Evolutionary conservation across 2,113 vertebrate species (phyloP).

Genomic region (Atrichornis clamosus): DNA sequence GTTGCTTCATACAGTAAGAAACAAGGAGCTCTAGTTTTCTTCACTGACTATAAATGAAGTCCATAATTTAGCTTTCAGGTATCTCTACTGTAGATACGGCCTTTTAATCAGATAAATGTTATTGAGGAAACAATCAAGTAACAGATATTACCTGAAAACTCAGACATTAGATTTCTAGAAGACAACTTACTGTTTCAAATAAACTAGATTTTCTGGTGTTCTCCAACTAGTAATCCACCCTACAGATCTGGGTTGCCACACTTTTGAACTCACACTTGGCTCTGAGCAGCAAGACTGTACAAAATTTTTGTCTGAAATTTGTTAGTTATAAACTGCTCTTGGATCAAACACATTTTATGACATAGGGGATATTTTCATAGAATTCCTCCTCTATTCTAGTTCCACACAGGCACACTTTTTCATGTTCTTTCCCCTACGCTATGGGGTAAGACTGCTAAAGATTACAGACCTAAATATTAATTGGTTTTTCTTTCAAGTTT

Average conservation of each 20-base stretch:
- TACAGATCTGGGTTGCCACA: neutral
- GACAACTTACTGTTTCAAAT: neutral
- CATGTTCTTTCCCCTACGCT: neutral
- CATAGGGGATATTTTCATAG: neutral
- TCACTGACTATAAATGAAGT: neutral
- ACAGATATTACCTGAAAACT: neutral
- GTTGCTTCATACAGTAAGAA: neutral
- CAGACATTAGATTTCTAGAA: neutral
- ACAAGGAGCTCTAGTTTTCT: neutral
- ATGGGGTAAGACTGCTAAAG: neutral
- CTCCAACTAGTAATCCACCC: neutral
- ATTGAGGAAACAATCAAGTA: neutral
- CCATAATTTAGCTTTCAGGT: neutral
- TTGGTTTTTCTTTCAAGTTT: constrained; percentile 11
- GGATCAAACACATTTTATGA: neutral
- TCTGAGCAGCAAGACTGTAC: neutral
- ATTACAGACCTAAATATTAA: neutral
- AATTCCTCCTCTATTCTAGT: neutral
- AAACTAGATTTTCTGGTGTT: neutral
- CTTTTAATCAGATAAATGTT: neutral
- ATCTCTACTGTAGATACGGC: neutral
- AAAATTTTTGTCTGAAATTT: neutral
- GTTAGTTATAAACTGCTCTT: neutral
- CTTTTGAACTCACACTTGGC: neutral
- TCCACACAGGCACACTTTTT: neutral